Base-by-base conservation (phyloP, 2,888 invertebrate genomes). In the Drosophila tanythrix region DNA sequence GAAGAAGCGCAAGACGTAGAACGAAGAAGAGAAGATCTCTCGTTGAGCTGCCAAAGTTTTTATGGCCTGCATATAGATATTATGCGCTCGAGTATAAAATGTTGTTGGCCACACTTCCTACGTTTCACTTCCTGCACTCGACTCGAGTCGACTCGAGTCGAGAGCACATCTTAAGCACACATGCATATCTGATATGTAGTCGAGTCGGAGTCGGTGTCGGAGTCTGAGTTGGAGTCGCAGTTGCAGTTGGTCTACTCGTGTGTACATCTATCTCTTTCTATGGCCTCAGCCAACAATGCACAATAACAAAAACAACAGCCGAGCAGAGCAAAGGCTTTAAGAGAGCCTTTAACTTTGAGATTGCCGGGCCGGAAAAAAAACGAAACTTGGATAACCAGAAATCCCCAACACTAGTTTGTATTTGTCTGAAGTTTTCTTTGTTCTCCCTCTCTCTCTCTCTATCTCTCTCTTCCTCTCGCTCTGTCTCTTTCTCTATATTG, bases 101-200 rank as follows among this genome's bases (percentile, higher is more conserved):
- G 88, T 89, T 86, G 90, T 90, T 89, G 89, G 89, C 86, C 89
- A 90, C 86, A 90, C 89, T 87, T 89, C 89, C 86, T 90, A 86
- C 85, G 84, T 90, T 90, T 76, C 89, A 90, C 90, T 81, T 86
- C 85, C 85, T 90, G 90, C 89, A 89, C 90, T 88, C 78, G 73
- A 86, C 36, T 55, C 33, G 38, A 21, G 27, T 59, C 74, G 50
- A 48, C 56, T 61, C 31, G 57, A 15, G 36, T 40, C 55, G 53
- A 70, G 88, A 68, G 66, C 82, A 62, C 66, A 70, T 67, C 79
- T 81, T 73, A 66, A 67, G 63, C 76, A 81, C 85, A 84, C 55
- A 71, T 53, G 46, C 66, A 70, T 53, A 73, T 71, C 53, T 56
- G 25, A 60, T 40, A 15, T 68, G 50, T 57, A 13, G n/a, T 18